Evolutionary conservation across 2,888 invertebrate genomes (phyloP).

Genomic region (Lasioglossum villosulum): DNA sequence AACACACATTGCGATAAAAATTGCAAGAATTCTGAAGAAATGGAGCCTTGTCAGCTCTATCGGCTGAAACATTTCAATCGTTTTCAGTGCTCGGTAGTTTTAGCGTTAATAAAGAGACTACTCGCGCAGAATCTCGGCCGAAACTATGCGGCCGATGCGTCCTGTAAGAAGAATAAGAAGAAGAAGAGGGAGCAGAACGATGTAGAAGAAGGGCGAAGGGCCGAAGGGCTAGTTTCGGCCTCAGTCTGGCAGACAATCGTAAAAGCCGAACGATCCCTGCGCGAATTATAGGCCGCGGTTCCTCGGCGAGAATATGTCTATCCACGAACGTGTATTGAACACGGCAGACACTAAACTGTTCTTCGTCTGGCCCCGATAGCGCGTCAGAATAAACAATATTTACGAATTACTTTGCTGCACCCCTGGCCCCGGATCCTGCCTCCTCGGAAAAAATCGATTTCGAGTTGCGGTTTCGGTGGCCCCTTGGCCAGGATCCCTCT

Average conservation of each 20-base stretch:
- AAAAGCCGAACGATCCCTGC: slow-evolving; percentile 82
- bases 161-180: neutral
- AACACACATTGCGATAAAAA: no score
- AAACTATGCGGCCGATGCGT: slow-evolving; percentile 5
- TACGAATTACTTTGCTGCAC: slow-evolving; percentile 71
- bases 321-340: slow-evolving; percentile 45
- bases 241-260: slow-evolving; percentile 83
- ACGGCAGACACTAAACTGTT: neutral
- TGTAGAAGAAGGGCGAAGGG: slow-evolving; percentile 11
- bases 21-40: no score
- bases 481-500: neutral
- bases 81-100: no score
- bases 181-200: slow-evolving; percentile 3
- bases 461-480: slow-evolving; percentile 23
- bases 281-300: slow-evolving; percentile 83
- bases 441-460: slow-evolving; percentile 8
- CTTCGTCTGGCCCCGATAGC: slow-evolving; percentile 39
- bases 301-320: slow-evolving; percentile 65
- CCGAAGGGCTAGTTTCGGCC: slow-evolving; percentile 66
- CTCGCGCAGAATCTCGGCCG: slow-evolving; percentile 2
- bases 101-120: neutral
- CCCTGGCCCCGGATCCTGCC: neutral
- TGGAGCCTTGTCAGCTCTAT: no score
- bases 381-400: slow-evolving; percentile 76
- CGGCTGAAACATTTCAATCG: no score